These are phyloP conservation scores for Ictalurus punctatus DNA, from an alignment of 2,113 vertebrate genomes.

Conservation along the genomic window DNA sequence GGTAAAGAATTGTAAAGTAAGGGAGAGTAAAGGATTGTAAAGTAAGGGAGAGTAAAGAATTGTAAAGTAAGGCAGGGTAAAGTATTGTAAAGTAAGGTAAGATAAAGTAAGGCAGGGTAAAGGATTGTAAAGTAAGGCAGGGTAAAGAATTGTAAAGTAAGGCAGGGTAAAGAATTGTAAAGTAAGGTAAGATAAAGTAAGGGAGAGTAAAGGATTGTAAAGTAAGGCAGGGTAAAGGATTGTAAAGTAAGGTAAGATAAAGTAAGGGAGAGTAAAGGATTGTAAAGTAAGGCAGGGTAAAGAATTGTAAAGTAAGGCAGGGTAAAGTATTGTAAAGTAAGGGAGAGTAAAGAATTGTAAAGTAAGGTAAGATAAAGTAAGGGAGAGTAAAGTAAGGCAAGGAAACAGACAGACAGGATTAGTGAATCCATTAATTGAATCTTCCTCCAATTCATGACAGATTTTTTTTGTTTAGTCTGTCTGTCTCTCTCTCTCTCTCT, in stretches of 20 bases:
- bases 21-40: no score
- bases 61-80: no score
- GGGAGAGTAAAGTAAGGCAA: neutral
- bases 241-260: no score
- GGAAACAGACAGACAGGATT: neutral
- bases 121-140: neutral
- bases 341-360: neutral
- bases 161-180: no score
- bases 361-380: no score
- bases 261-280: neutral
- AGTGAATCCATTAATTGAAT: constrained; percentile 10
- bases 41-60: no score
- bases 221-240: no score
- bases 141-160: neutral
- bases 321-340: neutral
- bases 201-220: no score
- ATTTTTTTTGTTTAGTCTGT: neutral
- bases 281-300: neutral
- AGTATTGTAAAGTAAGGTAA: no score
- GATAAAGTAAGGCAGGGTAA: neutral
- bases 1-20: no score
- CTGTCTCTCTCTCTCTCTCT: neutral
- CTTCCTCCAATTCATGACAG: neutral
- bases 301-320: neutral
- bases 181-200: no score